Conservation (phyloP, 2,113 vertebrate species). For the Periophthalmodon schlosseri region DNA sequence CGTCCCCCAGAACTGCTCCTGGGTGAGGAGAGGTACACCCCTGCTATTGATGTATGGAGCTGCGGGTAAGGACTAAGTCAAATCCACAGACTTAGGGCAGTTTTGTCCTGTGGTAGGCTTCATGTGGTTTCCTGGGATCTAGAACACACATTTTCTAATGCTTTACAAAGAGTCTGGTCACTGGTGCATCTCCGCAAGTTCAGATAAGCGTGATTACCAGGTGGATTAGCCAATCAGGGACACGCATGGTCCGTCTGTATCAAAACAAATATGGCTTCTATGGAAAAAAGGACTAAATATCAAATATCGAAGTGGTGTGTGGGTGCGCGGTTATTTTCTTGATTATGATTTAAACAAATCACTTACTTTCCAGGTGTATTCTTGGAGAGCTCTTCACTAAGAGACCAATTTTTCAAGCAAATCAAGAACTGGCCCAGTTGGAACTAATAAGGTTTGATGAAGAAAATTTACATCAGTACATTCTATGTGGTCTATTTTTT, state of each 20-base stretch:
- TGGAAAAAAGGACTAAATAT: no score
- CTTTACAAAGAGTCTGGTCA: no score
- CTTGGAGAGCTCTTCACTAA: constrained; percentile 98
- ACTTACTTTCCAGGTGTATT: constrained; percentile 86
- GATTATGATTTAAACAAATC: background rate
- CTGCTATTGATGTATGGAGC: constrained; percentile 98
- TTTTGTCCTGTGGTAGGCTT: no score
- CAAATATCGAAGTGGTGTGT: background rate
- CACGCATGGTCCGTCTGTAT: no score
- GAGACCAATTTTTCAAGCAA: constrained; percentile 99
- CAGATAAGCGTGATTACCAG: no score
- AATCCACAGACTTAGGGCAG: background rate
- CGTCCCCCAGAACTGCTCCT: constrained; percentile 94
- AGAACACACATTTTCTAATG: no score
- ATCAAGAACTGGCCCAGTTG: constrained; percentile 96
- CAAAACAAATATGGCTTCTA: no score
- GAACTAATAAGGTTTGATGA: constrained; percentile 92
- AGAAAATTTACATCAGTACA: no score
- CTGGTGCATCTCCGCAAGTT: no score
- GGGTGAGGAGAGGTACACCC: constrained; percentile 94
- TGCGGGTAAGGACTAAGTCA: constrained; percentile 84
- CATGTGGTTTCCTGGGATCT: background rate
- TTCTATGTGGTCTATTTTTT: background rate
- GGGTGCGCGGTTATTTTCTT: background rate
- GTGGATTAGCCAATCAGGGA: no score